Conservation (phyloP, 2,888 invertebrate species). For the Exephanes ischioxanthus region DNA sequence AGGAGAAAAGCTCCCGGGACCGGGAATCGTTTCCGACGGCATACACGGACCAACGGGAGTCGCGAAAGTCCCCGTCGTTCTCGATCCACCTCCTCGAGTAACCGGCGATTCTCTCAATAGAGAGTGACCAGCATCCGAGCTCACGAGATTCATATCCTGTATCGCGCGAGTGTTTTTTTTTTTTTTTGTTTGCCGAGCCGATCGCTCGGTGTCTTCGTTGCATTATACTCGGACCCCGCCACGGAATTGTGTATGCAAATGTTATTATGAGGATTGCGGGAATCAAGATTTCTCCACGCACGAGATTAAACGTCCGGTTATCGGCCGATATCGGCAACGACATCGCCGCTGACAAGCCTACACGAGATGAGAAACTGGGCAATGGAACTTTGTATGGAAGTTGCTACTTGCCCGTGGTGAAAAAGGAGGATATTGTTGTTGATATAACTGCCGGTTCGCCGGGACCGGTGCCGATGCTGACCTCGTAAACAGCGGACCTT, state of each 20-base stretch:
- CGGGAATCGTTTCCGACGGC: constrained; percentile 33
- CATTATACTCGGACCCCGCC: background rate
- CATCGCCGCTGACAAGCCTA: constrained; percentile 4
- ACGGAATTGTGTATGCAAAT: constrained; percentile 6
- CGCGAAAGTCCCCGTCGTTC: constrained; percentile 1
- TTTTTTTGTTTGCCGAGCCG: too few relatives aligned
- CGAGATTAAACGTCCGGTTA: constrained; percentile 32
- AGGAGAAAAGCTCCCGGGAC: constrained; percentile 27
- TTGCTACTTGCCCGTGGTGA: background rate
- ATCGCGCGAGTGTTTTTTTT: constrained; percentile 23
- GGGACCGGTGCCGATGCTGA: constrained; percentile 38
- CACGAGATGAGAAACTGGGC: constrained; percentile 25
- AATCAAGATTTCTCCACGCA: constrained; percentile 30
- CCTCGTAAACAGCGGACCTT: constrained; percentile 65
- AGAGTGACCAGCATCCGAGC: constrained; percentile 10
- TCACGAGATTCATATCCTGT: constrained; percentile 49
- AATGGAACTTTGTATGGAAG: constrained; percentile 39
- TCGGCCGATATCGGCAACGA: constrained; percentile 42
- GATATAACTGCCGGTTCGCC: constrained; percentile 24
- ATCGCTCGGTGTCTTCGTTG: background rate
- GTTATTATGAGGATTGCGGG: constrained; percentile 4
- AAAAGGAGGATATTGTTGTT: constrained; percentile 25
- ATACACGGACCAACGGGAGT: constrained; percentile 38
- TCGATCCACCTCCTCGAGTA: background rate
- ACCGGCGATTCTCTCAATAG: constrained; percentile 14